Base-by-base conservation (phyloP, 2,888 invertebrate species). In the Actias luna region DNA sequence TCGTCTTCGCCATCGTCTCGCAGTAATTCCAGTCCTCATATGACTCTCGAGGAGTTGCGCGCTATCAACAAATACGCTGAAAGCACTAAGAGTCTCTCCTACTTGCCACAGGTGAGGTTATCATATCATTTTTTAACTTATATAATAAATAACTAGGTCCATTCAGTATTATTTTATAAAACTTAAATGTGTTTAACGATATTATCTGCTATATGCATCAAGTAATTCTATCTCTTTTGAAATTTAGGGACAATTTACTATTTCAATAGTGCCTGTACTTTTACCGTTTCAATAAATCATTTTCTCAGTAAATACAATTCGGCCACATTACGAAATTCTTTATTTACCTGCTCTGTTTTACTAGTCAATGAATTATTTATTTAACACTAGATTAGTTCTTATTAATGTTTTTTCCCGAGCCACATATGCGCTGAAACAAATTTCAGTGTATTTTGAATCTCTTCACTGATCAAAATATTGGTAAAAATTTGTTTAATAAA, bases 1-100 rank as follows among this genome's bases (percentile, higher is more conserved):
- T 96, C 96, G 36, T 96, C 95, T 59, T 95, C 95, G 65, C 95
- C 94, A 77, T 95, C 95, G 61, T 96, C 96, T 5, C 94, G 95
- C 77, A 94, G 94, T 68, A 94, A 94, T 81, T 94, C 95, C 57
- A 94, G 94, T 72, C 95, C 95, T 50, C 94, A 95, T 84, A 94
- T 94, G 87, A 97, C 97, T 16, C 89, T 97, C 78, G 97, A 97
- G 73, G 97, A 97, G 85, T 92, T 97, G 61, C 93, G 97, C 69
- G 97, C 96, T 67, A 96, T 97, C 76, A 97, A 98, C 93, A 95
- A 96, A 79, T 97, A 97, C 87, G 97, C 97, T 27, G 98, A 98
- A 92, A 97, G 97, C 88, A 98, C 97, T 66, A 96, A 97, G 88
- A 97, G 97, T 87, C 95, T 98, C 79, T 97, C 97, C 78, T 98